Evolutionary conservation across 2,888 invertebrate genomes (phyloP).

Genomic region (Tetropium fuscum): DNA sequence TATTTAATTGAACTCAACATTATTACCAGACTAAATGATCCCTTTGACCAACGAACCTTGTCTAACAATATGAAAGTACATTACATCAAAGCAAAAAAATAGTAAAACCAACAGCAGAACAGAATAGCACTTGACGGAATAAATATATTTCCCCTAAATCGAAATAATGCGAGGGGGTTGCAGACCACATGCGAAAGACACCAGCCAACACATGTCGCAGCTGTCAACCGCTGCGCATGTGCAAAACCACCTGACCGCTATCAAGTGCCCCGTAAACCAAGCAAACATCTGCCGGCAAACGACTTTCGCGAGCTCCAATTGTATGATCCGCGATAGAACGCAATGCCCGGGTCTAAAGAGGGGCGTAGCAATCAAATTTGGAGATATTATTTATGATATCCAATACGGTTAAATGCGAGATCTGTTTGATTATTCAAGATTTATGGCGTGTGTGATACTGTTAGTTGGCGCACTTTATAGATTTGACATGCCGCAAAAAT

Average conservation of each 20-base stretch:
- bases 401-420: constrained; percentile 41
- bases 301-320: constrained; percentile 34
- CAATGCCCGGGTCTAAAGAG: constrained; percentile 33
- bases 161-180: constrained; percentile 20
- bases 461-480: constrained; percentile 46
- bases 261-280: constrained; percentile 46
- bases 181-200: constrained; percentile 24
- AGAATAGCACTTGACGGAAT: constrained; percentile 29
- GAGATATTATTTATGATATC: constrained; percentile 44
- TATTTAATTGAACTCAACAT: background rate
- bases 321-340: constrained; percentile 13
- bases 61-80: constrained; percentile 19
- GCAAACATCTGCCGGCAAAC: constrained; percentile 50
- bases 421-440: constrained; percentile 50
- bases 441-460: constrained; percentile 53
- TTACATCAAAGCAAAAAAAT: constrained; percentile 24
- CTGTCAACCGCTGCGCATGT: constrained; percentile 38
- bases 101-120: constrained; percentile 21
- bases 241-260: constrained; percentile 48
- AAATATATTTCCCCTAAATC: constrained; percentile 29
- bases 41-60: constrained; percentile 21
- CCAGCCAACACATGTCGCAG: constrained; percentile 31
- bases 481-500: constrained; percentile 56
- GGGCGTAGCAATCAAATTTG: constrained; percentile 40
- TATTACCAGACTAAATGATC: constrained; percentile 17